phyloP scores from a whole-genome alignment of 2,888 invertebrate genomes.

The Pollenia griseotomentosa region DNA sequence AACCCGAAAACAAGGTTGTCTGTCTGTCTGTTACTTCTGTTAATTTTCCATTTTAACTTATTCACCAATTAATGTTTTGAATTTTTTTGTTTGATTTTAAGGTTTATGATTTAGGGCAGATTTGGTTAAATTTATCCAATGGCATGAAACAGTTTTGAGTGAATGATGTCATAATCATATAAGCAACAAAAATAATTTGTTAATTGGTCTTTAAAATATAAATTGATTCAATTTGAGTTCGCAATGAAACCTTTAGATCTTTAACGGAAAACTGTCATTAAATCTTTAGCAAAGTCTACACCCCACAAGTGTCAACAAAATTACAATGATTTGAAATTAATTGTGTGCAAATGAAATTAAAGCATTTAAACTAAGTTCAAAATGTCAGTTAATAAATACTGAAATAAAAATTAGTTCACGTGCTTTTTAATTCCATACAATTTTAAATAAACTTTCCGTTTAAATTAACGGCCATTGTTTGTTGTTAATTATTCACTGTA shows the following conservation, averaged over 20 bases:
- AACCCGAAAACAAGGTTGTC: background rate
- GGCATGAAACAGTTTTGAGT: background rate
- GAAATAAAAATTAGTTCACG: background rate
- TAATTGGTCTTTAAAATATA: conserved; percentile 12
- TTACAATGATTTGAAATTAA: conserved; percentile 39
- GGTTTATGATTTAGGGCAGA: background rate
- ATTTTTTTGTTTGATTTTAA: background rate
- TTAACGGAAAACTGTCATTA: background rate
- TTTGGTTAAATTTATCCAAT: conserved; percentile 6
- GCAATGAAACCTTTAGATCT: background rate
- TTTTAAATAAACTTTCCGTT: no score
- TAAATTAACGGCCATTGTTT: no score
- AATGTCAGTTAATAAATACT: background rate
- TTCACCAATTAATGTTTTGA: conserved; percentile 1
- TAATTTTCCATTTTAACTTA: conserved; percentile 29
- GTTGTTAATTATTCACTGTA: no score
- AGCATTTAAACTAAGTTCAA: background rate
- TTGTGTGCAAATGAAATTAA: background rate
- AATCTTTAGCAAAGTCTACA: conserved; percentile 4
- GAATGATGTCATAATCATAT: conserved; percentile 3
- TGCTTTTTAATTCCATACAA: no score
- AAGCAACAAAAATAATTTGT: background rate
- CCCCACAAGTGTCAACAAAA: background rate
- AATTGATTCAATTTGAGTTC: conserved; percentile 19
- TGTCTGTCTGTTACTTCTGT: conserved; percentile 1